A percentile compares a stretch with the other conserved stretches of the same genome.
Evolutionary conservation across 92 coral and sea anemone species (phyloP).

Genomic region (Pocillopora meandrina): DNA sequence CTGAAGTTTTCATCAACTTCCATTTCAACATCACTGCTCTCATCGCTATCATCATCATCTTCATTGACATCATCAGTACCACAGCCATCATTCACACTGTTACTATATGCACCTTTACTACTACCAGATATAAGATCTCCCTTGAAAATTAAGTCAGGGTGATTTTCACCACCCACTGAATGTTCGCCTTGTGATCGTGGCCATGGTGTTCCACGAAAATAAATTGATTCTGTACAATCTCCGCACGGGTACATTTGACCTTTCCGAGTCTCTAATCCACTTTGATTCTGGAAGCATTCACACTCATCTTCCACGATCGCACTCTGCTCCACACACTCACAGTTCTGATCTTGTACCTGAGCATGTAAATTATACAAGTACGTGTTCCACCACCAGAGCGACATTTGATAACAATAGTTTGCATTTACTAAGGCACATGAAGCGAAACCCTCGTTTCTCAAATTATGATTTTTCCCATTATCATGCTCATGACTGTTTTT

Average conservation of each 20-base stretch:
- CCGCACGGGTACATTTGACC: not conserved
- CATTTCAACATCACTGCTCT: slow-evolving; percentile 37
- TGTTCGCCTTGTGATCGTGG: not conserved
- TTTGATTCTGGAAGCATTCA: slow-evolving; percentile 25
- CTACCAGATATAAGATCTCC: not conserved
- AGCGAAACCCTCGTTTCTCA: slow-evolving; percentile 21
- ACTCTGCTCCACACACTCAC: slow-evolving; percentile 40
- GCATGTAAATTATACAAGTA: slow-evolving; percentile 17
- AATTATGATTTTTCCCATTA: not conserved
- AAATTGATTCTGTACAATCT: slow-evolving; percentile 4
- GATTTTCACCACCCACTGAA: not conserved
- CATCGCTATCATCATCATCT: slow-evolving; percentile 4
- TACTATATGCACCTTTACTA: not conserved
- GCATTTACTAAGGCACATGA: slow-evolving; percentile 46
- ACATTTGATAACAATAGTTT: slow-evolving; percentile 52
- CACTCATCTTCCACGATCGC: slow-evolving; percentile 1
- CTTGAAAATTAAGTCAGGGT: not conserved
- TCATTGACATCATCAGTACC: not conserved
- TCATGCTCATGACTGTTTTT: slow-evolving; percentile 2
- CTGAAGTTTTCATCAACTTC: slow-evolving; percentile 85
- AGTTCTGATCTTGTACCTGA: slow-evolving; percentile 16
- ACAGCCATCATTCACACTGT: not conserved
- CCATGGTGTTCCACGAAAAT: not conserved
- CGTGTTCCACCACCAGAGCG: slow-evolving; percentile 68
- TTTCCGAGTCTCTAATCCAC: not conserved